Conservation (phyloP, 2,888 invertebrate species). For the Hetaerina titia region DNA sequence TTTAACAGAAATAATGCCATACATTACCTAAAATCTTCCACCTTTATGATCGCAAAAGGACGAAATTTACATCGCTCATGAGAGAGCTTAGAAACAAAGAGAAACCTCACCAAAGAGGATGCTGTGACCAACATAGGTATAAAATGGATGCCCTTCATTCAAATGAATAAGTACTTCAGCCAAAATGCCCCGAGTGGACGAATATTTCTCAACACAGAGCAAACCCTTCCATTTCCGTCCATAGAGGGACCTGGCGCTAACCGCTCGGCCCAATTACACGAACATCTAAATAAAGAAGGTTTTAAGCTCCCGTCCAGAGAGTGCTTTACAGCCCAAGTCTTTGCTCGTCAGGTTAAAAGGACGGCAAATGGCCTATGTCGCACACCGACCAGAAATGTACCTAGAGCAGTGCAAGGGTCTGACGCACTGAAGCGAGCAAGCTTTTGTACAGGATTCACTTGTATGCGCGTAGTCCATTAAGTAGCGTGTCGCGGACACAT, state of each 20-base stretch:
- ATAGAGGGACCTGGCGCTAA: neutral
- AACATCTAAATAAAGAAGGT: neutral
- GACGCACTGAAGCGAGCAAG: neutral
- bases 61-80: neutral
- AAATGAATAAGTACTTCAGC: neutral
- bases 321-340: neutral
- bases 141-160: conserved; percentile 4
- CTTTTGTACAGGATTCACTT: neutral
- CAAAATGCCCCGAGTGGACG: neutral
- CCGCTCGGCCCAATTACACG: neutral
- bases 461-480: neutral
- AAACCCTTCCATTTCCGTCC: neutral
- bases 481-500: neutral
- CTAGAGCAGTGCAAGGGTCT: neutral
- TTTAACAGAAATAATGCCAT: no score
- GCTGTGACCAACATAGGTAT: neutral
- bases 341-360: neutral
- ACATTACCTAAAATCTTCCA: no score
- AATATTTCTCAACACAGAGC: neutral
- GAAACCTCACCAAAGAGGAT: neutral
- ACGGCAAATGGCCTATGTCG: neutral
- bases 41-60: neutral
- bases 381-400: neutral
- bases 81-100: neutral
- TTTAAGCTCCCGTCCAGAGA: neutral